A percentile compares a stretch with the other conserved stretches of the same genome.
These are phyloP conservation scores for Hafferia zeledoni DNA, from an alignment of 2,797 vertebrate genomes.

Conservation along the genomic window DNA sequence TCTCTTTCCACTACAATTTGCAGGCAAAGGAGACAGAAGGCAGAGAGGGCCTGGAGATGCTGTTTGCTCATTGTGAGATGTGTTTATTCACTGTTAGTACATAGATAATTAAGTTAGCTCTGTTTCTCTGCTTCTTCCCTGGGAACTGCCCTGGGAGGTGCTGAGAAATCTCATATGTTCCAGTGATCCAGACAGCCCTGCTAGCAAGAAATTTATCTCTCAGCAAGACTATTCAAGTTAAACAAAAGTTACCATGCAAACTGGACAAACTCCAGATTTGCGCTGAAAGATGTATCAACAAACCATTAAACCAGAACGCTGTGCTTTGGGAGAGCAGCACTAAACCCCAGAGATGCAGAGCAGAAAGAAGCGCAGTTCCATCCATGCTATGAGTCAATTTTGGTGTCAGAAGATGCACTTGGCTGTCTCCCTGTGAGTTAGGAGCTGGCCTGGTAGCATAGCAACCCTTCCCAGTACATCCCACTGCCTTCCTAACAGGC, in stretches of 20 bases:
- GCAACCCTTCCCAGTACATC: not conserved
- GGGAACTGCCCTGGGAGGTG: not conserved
- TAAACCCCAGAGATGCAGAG: rapidly evolving
- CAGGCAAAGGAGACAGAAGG: not conserved
- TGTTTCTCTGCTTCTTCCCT: not conserved
- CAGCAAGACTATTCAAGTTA: not conserved
- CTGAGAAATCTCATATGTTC: not conserved
- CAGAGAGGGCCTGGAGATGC: not conserved
- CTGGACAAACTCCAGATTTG: not conserved
- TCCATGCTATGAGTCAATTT: rapidly evolving
- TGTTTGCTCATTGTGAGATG: not conserved
- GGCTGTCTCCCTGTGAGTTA: not conserved
- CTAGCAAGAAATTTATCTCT: not conserved
- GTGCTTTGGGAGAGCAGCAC: not conserved
- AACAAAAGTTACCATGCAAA: not conserved
- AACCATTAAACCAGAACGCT: not conserved
- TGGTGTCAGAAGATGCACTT: not conserved
- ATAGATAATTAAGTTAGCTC: conserved; percentile 22
- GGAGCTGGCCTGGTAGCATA: not conserved
- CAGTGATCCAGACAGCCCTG: not conserved
- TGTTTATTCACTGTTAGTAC: not conserved
- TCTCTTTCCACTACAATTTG: not conserved
- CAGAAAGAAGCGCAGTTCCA: not conserved
- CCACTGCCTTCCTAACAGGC: not conserved
- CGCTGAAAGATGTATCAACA: not conserved